phyloP scores from a whole-genome alignment of 2,888 invertebrate species.

The Nipponacmea schrenckii region DNA sequence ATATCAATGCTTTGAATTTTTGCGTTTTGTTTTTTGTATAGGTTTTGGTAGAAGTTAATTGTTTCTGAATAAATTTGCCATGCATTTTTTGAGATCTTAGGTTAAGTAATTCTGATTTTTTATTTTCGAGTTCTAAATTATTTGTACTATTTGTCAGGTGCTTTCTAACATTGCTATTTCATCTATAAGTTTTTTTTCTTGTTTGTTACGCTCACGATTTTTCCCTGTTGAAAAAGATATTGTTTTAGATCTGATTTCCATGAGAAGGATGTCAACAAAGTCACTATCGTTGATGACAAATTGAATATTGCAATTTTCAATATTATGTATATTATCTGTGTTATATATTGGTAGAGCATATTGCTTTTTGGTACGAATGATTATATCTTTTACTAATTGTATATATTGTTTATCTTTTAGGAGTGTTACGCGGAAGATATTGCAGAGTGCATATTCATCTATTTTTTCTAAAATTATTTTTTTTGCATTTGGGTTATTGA shows the following conservation, averaged over 20 bases:
- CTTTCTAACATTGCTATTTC: neutral
- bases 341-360: conserved; percentile 16
- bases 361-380: conserved; percentile 8
- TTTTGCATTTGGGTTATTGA: conserved; percentile 5
- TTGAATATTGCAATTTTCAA: conserved; percentile 13
- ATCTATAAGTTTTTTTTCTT: neutral
- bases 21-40: conserved; percentile 1
- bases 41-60: neutral
- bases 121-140: no score
- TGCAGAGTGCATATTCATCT: neutral
- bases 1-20: neutral
- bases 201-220: neutral
- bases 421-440: neutral
- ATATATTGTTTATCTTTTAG: conserved; percentile 17
- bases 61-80: neutral
- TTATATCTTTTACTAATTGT: conserved; percentile 7
- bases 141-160: no score
- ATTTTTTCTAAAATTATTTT: conserved; percentile 6
- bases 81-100: conserved; percentile 13
- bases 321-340: conserved; percentile 9
- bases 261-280: conserved; percentile 18
- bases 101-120: no score
- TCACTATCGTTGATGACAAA: conserved; percentile 17
- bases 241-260: neutral
- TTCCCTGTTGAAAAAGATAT: conserved; percentile 16